Base-by-base conservation (phyloP, 1,140 invertebrate species). In the Theocolax elegans region DNA sequence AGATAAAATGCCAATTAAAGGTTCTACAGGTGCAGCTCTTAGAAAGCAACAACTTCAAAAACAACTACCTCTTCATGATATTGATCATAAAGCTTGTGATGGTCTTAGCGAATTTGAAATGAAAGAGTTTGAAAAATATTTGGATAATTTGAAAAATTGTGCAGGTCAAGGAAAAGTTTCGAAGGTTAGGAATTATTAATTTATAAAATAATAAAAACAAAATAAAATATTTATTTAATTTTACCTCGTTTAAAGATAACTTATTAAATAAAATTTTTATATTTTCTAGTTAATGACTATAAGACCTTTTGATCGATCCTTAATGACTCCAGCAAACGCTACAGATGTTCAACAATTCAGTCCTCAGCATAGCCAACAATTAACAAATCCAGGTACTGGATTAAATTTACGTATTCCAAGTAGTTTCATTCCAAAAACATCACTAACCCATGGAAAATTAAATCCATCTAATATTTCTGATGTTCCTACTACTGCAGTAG, bases 51-150 rank as follows among this genome's bases (percentile, higher is more conserved):
- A 93, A 66, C 86, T 95, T 3, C 90, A 94, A 77, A 92, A 92
- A 70, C 94, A 95, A 83, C 86, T 95, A 38, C 93, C 93, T 7
- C 87, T 92, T 4, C 93, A 94, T 79, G 94, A 95, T 81, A 89
- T 94, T 54, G 90, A 92, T 82, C 75, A 87, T 31, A 82, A 85
- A 66, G 87, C 87, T 4, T 89, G 88, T 72, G 89, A 92, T 75
- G 86, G 89, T 69, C 83, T 92, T 10, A 89, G 88, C 2, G 87
- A 90, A 59, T 83, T 88, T 42, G 91, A 92, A 81, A 84, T 87
- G 51, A 81, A 86, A 27, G 86, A 90, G 31, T 86, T 88, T 75
- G 77, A 87, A 62, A 80, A 83, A 23, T 89, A 88, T 77, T 77
- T 89, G 10, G 82, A 88, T 19, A 88, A 88, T 72, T 81, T 89